Evolutionary conservation across 2,113 vertebrate genomes (phyloP).

Genomic region (Psittacara wagleri): DNA sequence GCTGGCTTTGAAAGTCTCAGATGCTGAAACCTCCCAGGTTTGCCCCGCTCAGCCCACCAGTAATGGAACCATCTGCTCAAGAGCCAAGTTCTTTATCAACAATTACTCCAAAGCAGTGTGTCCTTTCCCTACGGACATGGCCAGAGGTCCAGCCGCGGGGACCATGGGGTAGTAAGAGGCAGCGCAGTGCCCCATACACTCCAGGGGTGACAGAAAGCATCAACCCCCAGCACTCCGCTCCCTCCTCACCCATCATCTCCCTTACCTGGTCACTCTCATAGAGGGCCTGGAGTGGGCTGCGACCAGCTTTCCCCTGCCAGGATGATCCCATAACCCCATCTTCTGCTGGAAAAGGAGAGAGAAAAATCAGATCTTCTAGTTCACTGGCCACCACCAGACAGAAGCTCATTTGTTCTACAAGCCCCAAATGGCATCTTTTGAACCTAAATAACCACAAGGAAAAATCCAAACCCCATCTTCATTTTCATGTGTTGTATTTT

Average conservation of each 20-base stretch:
- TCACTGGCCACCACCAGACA: not conserved
- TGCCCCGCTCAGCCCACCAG: not conserved
- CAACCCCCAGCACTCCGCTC: not conserved
- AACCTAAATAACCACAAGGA: not conserved
- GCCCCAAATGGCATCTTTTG: not conserved
- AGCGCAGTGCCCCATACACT: not conserved
- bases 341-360: slow-evolving; percentile 65
- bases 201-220: not conserved
- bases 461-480: not conserved
- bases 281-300: slow-evolving; percentile 85
- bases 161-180: not conserved
- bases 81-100: not conserved
- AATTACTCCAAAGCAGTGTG: not conserved
- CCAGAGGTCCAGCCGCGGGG: not conserved
- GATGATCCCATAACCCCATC: slow-evolving; percentile 48
- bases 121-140: not conserved
- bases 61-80: not conserved
- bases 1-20: not conserved
- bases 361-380: not conserved
- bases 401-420: not conserved
- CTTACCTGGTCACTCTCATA: slow-evolving; percentile 87
- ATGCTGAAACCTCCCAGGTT: not conserved
- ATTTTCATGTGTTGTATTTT: not conserved
- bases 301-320: slow-evolving; percentile 78
- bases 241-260: fast-evolving